These are phyloP conservation scores for Polydesmus complanatus DNA, from an alignment of 2,888 invertebrate species.

Conservation along the genomic window DNA sequence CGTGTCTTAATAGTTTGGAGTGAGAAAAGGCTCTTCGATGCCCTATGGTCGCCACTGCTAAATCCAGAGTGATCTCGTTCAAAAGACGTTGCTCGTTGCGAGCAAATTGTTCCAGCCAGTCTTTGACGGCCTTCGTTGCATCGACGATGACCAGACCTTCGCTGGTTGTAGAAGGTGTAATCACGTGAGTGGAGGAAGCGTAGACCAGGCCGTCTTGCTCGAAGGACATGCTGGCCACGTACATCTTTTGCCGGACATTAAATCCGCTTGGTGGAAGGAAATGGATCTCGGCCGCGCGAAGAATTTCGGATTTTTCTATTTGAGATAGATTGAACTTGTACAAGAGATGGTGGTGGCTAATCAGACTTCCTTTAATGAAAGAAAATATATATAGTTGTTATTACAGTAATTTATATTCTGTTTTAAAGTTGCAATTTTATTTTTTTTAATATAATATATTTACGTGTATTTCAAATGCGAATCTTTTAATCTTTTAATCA, in stretches of 20 bases:
- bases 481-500: too few species aligned
- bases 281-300: slow-evolving; percentile 1
- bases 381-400: not conserved
- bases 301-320: not conserved
- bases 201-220: not conserved
- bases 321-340: slow-evolving; percentile 13
- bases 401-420: too few species aligned
- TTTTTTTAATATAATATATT: too few species aligned
- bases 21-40: not conserved
- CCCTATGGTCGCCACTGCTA: not conserved
- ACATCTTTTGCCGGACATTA: not conserved
- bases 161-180: not conserved
- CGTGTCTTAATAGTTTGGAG: not conserved
- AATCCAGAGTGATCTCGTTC: slow-evolving; percentile 3
- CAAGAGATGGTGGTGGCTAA: not conserved
- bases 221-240: not conserved
- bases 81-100: not conserved
- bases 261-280: not conserved
- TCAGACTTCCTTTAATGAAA: not conserved
- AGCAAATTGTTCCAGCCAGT: not conserved
- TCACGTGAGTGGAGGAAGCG: not conserved
- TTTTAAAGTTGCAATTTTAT: too few species aligned
- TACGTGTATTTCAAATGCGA: too few species aligned
- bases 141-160: slow-evolving; percentile 2
- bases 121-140: not conserved